Conservation (phyloP, 2,888 invertebrate species). For the Ferdinandea cuprea region DNA sequence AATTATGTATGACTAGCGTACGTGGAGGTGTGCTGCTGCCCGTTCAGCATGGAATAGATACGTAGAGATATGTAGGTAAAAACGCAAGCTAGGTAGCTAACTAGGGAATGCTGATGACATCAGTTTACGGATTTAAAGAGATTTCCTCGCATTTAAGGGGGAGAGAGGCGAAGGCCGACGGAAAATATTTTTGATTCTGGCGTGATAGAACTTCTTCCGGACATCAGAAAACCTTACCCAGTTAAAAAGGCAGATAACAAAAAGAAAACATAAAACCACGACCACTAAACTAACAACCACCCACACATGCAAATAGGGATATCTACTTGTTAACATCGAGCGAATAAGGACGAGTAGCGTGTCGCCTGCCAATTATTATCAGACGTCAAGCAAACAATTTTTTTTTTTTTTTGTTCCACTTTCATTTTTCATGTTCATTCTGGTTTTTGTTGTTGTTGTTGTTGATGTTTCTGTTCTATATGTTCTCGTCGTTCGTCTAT, state of each 20-base stretch:
- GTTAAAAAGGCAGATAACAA: slow-evolving; percentile 32
- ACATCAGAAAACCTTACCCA: slow-evolving; percentile 21
- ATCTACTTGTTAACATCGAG: slow-evolving; percentile 49
- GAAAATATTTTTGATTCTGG: slow-evolving; percentile 20
- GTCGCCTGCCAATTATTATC: slow-evolving; percentile 65
- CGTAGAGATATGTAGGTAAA: background rate
- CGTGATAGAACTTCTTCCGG: slow-evolving; percentile 42
- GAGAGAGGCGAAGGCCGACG: too few species aligned
- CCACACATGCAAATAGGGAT: slow-evolving; percentile 42
- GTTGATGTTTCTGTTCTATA: too few species aligned
- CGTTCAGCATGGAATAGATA: slow-evolving; percentile 35
- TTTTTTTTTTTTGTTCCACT: slow-evolving; percentile 40
- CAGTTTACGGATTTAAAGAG: slow-evolving; percentile 60
- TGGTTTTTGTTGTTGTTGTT: slow-evolving; percentile 9
- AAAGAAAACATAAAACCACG: slow-evolving; percentile 16
- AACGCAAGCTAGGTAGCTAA: slow-evolving; percentile 23
- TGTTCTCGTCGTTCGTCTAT: too few species aligned
- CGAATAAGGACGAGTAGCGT: slow-evolving; percentile 30
- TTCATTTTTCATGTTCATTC: slow-evolving; percentile 6
- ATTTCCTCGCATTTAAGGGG: slow-evolving; percentile 16
- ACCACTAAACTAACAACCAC: background rate
- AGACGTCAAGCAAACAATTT: slow-evolving; percentile 50
- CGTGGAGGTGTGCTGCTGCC: background rate
- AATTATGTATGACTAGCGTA: slow-evolving; percentile 58
- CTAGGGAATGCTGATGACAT: slow-evolving; percentile 53